Percentiles rank a stretch among this genome's conserved stretches.
Evolutionary conservation across 2,888 invertebrate species (phyloP).

Genomic region (Drosophila longiperda): DNA sequence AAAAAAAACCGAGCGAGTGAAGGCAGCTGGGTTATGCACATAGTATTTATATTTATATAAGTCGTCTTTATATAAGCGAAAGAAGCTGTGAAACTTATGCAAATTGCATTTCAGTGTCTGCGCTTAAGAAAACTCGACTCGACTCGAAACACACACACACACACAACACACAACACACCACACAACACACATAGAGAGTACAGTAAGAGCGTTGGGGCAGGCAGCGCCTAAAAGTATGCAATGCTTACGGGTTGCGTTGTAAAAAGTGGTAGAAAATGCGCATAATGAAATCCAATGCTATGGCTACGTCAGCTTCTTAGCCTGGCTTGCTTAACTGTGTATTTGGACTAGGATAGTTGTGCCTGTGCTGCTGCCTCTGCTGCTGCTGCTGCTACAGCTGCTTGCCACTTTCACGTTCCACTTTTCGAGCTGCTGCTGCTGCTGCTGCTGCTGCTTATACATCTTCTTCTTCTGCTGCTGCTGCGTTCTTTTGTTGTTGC

Average conservation of each 20-base stretch:
- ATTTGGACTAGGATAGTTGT: constrained; percentile 27
- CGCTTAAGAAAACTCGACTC: constrained; percentile 67
- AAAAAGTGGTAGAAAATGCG: constrained; percentile 77
- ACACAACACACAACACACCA: neutral
- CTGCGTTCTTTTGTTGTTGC: constrained; percentile 56
- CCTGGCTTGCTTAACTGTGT: constrained; percentile 47
- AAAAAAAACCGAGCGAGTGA: constrained; percentile 20
- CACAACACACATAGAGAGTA: neutral
- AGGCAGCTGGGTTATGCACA: constrained; percentile 74
- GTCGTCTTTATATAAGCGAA: constrained; percentile 69
- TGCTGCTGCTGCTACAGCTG: constrained; percentile 29
- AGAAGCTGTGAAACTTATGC: constrained; percentile 82
- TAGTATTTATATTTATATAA: constrained; percentile 79
- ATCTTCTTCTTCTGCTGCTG: constrained; percentile 13
- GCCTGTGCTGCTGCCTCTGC: constrained; percentile 34
- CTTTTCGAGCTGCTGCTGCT: constrained; percentile 44
- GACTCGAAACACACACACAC: constrained; percentile 43
- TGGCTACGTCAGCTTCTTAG: constrained; percentile 72
- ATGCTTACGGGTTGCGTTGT: constrained; percentile 63
- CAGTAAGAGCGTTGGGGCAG: constrained; percentile 3
- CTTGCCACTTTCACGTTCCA: constrained; percentile 46
- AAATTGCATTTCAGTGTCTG: constrained; percentile 81
- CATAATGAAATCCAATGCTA: constrained; percentile 78
- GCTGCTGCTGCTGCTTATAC: constrained; percentile 17
- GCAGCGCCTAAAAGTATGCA: constrained; percentile 74